These are phyloP conservation scores for Chloroceryle amazona DNA, from an alignment of 2,797 vertebrate species.

Conservation along the genomic window DNA sequence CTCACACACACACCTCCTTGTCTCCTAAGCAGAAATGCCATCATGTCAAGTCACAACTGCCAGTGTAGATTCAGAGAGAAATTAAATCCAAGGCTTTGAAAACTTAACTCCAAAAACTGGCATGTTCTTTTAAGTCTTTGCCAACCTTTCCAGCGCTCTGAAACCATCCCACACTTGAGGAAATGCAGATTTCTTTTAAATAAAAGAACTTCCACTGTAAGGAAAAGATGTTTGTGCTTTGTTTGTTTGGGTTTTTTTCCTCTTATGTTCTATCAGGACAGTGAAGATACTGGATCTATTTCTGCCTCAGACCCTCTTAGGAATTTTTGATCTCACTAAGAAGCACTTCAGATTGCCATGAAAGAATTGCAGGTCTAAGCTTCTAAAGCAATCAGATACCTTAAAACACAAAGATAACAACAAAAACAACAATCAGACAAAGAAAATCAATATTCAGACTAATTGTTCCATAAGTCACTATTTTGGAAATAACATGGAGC, in stretches of 20 bases:
- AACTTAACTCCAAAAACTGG: neutral
- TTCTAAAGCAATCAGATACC: neutral
- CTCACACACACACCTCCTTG: neutral
- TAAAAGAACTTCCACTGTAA: neutral
- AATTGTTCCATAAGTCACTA: neutral
- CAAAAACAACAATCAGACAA: rapidly evolving
- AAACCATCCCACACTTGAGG: neutral
- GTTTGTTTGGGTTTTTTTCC: neutral
- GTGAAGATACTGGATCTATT: neutral
- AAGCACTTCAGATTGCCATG: neutral
- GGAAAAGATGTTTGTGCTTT: neutral
- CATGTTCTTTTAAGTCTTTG: neutral
- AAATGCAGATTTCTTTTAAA: constrained; percentile 1
- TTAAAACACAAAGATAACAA: neutral
- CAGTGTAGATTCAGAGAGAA: neutral
- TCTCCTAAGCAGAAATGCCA: neutral
- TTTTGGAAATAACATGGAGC: neutral
- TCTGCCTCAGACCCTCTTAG: neutral
- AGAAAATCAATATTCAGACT: neutral
- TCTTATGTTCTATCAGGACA: neutral
- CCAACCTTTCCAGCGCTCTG: neutral
- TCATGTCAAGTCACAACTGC: rapidly evolving
- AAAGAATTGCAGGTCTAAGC: neutral
- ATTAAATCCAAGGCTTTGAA: neutral
- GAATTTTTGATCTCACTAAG: neutral